A percentile compares a stretch with the other conserved stretches of the same genome.
Conservation (phyloP, 1,140 invertebrate genomes). For the Scylla paramamosain region DNA sequence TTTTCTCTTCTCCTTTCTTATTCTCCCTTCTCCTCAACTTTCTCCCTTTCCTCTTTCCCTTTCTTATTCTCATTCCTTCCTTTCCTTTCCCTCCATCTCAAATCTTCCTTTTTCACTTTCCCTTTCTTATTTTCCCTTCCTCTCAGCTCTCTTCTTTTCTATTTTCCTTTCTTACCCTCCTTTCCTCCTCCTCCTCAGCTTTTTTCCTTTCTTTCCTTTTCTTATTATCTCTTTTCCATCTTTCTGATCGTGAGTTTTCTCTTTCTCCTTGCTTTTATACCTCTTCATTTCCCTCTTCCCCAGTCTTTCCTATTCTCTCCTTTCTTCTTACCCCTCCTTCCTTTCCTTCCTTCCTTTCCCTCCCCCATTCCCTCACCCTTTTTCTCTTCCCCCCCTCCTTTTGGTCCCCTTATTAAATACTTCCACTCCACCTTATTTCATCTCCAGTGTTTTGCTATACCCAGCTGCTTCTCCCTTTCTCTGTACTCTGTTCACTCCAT, state of each 20-base stretch:
- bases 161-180: not conserved
- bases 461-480: too few species aligned
- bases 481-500: too few species aligned
- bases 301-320: not conserved
- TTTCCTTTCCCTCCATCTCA: not conserved
- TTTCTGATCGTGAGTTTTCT: not conserved
- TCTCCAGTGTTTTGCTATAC: too few species aligned
- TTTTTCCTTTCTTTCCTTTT: not conserved
- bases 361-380: not conserved
- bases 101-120: too few species aligned
- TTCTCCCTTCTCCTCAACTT: too few species aligned
- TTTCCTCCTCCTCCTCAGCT: not conserved
- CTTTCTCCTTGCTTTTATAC: not conserved
- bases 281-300: not conserved
- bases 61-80: not conserved
- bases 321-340: not conserved
- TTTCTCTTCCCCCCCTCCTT: not conserved
- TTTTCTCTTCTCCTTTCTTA: not conserved
- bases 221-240: not conserved
- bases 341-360: too few species aligned
- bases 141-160: not conserved
- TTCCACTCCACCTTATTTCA: too few species aligned
- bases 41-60: not conserved
- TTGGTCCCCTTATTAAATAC: too few species aligned
- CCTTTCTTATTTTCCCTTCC: not conserved